Conservation (phyloP, 1,140 invertebrate genomes). For the Archivesica marissinica region DNA sequence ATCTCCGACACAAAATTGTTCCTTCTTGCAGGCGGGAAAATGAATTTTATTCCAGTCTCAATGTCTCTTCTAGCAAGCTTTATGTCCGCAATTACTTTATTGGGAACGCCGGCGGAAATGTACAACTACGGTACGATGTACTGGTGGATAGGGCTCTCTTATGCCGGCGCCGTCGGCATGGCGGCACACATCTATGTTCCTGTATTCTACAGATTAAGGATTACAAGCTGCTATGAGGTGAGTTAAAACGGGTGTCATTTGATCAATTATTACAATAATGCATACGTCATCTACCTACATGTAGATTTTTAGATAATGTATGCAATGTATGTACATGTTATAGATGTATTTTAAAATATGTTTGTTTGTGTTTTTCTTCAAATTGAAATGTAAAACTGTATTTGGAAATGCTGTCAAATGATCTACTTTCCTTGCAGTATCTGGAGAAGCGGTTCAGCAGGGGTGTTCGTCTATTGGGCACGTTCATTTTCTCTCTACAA, state of each 20-base stretch:
- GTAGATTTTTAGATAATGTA: too few species aligned
- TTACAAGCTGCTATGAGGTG: conserved; percentile 79
- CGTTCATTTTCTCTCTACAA: conserved; percentile 63
- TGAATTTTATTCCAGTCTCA: conserved; percentile 86
- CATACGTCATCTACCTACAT: too few species aligned
- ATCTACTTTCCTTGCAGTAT: conserved; percentile 65
- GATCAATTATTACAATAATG: too few species aligned
- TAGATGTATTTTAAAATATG: too few species aligned
- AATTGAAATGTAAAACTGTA: too few species aligned
- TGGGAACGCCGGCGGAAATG: conserved; percentile 86
- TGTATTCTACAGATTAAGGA: conserved; percentile 78
- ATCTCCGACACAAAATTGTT: conserved; percentile 87
- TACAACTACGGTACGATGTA: conserved; percentile 78
- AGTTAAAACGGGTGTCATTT: too few species aligned
- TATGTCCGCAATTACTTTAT: conserved; percentile 95
- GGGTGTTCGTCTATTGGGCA: conserved; percentile 56
- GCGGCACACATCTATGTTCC: conserved; percentile 79
- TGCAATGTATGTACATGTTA: too few species aligned
- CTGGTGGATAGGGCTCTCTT: conserved; percentile 70
- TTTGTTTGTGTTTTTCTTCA: too few species aligned
- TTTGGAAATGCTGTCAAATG: too few species aligned
- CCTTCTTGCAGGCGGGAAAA: conserved; percentile 90
- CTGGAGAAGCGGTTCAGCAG: conserved; percentile 63
- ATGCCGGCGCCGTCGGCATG: conserved; percentile 70
- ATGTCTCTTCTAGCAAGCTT: conserved; percentile 87